Evolutionary conservation across 2,797 vertebrate species (phyloP).

Genomic region (Sebastes cheni): DNA sequence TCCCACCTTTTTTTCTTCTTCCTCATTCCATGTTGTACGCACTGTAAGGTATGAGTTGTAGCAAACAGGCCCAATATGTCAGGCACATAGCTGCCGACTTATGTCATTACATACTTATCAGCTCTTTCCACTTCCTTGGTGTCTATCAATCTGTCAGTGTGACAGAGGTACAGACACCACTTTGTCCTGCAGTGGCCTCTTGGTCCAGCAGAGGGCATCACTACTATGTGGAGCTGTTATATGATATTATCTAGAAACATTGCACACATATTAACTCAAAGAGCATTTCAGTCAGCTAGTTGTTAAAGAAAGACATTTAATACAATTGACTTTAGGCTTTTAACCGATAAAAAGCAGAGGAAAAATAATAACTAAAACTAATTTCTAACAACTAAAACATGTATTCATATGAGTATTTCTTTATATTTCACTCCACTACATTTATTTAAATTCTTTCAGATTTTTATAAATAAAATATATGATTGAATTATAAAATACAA

Average conservation of each 20-base stretch:
- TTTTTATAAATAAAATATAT: not conserved
- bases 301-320: not conserved
- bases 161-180: not conserved
- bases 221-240: slow-evolving; percentile 3
- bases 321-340: not conserved
- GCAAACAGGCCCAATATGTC: slow-evolving; percentile 12
- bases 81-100: slow-evolving; percentile 42
- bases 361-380: not conserved
- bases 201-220: slow-evolving; percentile 75
- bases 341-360: not conserved
- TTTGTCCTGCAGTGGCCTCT: slow-evolving; percentile 15
- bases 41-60: slow-evolving; percentile 27
- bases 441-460: not conserved
- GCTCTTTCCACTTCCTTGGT: slow-evolving; percentile 40
- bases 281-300: not conserved
- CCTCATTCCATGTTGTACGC: slow-evolving; percentile 15
- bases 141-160: slow-evolving; percentile 53
- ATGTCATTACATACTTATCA: slow-evolving; percentile 59
- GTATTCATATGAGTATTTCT: no score
- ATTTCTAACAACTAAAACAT: not conserved
- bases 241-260: not conserved
- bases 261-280: not conserved
- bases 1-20: not conserved
- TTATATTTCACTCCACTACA: not conserved
- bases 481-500: not conserved